phyloP scores from a whole-genome alignment of 2,113 vertebrate species.

The Cryptotis parvus region DNA sequence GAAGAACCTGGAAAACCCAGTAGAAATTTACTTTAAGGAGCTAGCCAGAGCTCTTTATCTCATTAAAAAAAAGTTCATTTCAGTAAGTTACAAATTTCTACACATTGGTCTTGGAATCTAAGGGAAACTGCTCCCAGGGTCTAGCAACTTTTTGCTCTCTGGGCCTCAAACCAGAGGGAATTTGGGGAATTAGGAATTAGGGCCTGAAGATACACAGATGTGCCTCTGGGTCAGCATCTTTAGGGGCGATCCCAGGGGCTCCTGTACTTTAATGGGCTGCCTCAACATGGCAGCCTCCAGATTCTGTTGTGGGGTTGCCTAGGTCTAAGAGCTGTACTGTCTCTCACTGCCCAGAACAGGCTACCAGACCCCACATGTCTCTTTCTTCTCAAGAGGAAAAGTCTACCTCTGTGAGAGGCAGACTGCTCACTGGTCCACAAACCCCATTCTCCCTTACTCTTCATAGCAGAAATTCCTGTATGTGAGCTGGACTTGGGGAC shows the following conservation, averaged over 20 bases:
- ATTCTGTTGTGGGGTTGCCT: not conserved
- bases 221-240: not conserved
- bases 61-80: not conserved
- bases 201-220: not conserved
- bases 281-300: not conserved
- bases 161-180: not conserved
- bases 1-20: constrained; percentile 92
- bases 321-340: not conserved
- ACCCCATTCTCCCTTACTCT: not conserved
- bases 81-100: not conserved
- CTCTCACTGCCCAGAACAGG: not conserved
- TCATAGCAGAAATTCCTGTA: not conserved
- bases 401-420: too few species aligned
- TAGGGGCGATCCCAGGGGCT: not conserved
- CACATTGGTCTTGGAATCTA: not conserved
- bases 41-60: not conserved
- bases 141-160: not conserved
- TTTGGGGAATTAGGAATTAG: not conserved
- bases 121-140: not conserved
- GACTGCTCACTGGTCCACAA: not conserved
- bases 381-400: not conserved
- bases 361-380: not conserved
- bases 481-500: not conserved
- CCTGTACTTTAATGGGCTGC: not conserved
- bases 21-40: constrained; percentile 53